phyloP scores from a whole-genome alignment of 2,113 vertebrate species.

The Rhinolophus sinicus region DNA sequence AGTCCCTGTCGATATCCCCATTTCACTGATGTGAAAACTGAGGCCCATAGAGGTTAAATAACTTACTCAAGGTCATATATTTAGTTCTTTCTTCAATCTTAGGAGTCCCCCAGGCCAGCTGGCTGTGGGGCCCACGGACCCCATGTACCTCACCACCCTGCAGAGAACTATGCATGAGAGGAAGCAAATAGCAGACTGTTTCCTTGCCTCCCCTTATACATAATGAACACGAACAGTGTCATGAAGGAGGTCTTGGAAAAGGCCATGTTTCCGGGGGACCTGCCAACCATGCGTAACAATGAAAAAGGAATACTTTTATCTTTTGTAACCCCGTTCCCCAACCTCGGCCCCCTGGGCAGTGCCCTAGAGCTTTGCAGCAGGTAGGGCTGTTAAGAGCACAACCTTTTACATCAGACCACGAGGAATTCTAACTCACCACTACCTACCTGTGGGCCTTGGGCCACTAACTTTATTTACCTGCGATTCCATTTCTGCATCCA shows the following conservation, averaged over 20 bases:
- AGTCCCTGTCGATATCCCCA: neutral
- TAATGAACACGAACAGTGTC: neutral
- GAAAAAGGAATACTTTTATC: neutral
- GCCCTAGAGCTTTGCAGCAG: neutral
- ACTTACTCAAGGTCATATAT: neutral
- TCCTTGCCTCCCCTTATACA: neutral
- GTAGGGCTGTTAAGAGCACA: neutral
- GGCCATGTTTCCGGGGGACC: neutral
- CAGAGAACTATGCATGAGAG: rapidly evolving
- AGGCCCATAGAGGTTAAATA: neutral
- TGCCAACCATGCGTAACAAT: neutral
- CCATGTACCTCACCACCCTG: neutral
- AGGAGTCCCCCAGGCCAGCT: neutral
- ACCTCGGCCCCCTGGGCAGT: neutral
- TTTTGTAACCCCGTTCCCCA: neutral
- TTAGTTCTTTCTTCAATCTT: neutral
- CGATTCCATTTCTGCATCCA: neutral
- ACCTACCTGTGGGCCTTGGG: neutral
- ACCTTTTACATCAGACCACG: neutral
- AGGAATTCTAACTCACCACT: neutral
- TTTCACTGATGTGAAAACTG: neutral
- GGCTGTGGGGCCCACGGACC: neutral
- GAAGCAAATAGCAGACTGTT: neutral
- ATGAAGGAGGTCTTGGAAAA: neutral
- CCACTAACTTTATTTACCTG: neutral